Evolutionary conservation across 1,140 invertebrate species (phyloP).

Genomic region (Zaprionus nigranus): DNA sequence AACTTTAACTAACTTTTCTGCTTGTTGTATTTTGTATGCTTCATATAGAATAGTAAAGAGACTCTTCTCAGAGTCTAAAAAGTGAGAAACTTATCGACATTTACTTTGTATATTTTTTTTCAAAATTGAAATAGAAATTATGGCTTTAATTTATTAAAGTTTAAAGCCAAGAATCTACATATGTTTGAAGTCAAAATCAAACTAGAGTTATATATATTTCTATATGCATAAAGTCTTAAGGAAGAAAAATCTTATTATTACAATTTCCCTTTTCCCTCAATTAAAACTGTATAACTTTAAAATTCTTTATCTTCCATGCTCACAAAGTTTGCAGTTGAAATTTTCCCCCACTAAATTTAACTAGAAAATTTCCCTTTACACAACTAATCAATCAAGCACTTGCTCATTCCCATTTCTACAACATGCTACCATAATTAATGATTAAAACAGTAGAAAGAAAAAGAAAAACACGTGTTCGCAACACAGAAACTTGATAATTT

Average conservation of each 20-base stretch:
- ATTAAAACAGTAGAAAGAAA: slow-evolving; percentile 7
- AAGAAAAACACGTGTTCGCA: slow-evolving; percentile 14
- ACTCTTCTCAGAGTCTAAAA: background rate
- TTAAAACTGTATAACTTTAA: too few relatives aligned
- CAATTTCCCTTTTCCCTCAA: too few relatives aligned
- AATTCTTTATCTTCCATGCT: background rate
- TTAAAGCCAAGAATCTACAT: too few relatives aligned
- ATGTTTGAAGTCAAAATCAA: too few relatives aligned
- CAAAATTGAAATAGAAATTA: too few relatives aligned
- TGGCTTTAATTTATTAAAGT: too few relatives aligned
- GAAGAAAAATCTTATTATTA: too few relatives aligned
- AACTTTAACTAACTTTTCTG: too few relatives aligned
- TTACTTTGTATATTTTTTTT: too few relatives aligned
- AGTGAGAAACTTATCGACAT: background rate
- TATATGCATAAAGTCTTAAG: too few relatives aligned
- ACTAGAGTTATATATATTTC: too few relatives aligned
- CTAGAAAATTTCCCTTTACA: slow-evolving; percentile 6
- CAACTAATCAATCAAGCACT: slow-evolving; percentile 18
- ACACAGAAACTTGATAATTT: slow-evolving; percentile 31
- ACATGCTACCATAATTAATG: slow-evolving; percentile 20
- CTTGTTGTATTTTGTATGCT: too few relatives aligned
- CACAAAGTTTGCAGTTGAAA: background rate
- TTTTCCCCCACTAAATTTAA: background rate
- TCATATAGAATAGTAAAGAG: background rate
- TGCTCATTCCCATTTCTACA: background rate